Percentiles rank a stretch among this genome's conserved stretches.
Conservation (phyloP, 2,113 vertebrate genomes). For the Otocyon megalotis region DNA sequence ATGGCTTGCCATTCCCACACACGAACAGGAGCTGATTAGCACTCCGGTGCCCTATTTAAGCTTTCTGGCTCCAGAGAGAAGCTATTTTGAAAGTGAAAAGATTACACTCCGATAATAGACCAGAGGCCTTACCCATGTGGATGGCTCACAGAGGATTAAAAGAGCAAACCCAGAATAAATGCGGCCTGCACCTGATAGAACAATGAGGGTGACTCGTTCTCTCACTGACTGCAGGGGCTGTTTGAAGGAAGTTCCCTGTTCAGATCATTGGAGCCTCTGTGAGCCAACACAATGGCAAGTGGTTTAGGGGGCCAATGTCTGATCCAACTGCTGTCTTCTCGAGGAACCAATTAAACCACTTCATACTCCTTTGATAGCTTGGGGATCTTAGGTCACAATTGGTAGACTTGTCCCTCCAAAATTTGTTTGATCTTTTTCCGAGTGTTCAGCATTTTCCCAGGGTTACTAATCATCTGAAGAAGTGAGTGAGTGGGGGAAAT, state of each 20-base stretch:
- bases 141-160: slow-evolving; percentile 71
- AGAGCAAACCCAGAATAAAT: slow-evolving; percentile 73
- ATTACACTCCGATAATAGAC: slow-evolving; percentile 82
- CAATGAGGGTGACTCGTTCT: not conserved
- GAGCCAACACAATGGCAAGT: not conserved
- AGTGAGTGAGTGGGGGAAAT: not conserved
- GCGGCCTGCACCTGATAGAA: not conserved
- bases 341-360: slow-evolving; percentile 53
- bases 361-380: slow-evolving; percentile 38
- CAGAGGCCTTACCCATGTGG: slow-evolving; percentile 72
- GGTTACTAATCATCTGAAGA: slow-evolving; percentile 6
- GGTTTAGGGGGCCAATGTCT: not conserved
- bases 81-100: slow-evolving; percentile 84
- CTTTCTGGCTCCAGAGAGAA: slow-evolving; percentile 74
- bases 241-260: slow-evolving; percentile 65
- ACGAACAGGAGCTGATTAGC: slow-evolving; percentile 69
- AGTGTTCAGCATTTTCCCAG: slow-evolving; percentile 20
- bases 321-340: slow-evolving; percentile 21
- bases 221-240: not conserved
- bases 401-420: not conserved
- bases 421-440: slow-evolving; percentile 51
- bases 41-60: slow-evolving; percentile 81
- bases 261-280: slow-evolving; percentile 27
- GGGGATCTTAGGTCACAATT: slow-evolving; percentile 40
- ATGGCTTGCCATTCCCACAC: slow-evolving; percentile 52